phyloP scores from a whole-genome alignment of 1,140 invertebrate genomes.

The Ceratosolen fusciceps region DNA sequence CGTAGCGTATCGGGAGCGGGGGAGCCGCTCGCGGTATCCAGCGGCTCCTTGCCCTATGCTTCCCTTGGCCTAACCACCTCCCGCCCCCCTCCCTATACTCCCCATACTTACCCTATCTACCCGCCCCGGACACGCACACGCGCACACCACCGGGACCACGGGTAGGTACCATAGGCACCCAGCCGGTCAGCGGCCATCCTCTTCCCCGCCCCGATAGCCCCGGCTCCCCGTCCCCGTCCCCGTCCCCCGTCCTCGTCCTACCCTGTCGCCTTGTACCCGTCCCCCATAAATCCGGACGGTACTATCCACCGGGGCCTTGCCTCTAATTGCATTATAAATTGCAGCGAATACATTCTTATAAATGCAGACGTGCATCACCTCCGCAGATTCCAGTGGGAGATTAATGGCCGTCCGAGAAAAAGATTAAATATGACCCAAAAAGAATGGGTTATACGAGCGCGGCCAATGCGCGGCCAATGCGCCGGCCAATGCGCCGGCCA shows the following conservation, averaged over 20 bases:
- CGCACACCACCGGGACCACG: too few species aligned
- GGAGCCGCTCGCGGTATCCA: too few species aligned
- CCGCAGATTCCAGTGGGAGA: conserved; percentile 36
- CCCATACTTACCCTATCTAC: too few species aligned
- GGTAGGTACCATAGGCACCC: too few species aligned
- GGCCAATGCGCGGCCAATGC: background rate
- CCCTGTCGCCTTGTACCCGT: conserved; percentile 38
- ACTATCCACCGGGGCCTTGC: conserved; percentile 60
- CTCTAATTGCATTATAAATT: conserved; percentile 73
- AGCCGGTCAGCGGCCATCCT: too few species aligned
- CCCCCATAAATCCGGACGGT: conserved; percentile 69
- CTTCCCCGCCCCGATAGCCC: background rate
- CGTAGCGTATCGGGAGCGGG: too few species aligned
- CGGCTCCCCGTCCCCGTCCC: conserved; percentile 32
- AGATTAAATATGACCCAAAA: conserved; percentile 24
- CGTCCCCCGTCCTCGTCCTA: conserved; percentile 17
- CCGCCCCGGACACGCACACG: too few species aligned
- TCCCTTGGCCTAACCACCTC: too few species aligned
- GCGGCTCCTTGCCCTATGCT: too few species aligned
- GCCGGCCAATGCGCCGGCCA: background rate
- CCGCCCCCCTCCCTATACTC: too few species aligned
- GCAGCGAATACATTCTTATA: conserved; percentile 63
- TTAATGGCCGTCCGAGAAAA: conserved; percentile 27
- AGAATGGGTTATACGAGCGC: background rate
- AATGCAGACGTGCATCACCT: conserved; percentile 30